phyloP scores from a whole-genome alignment of 2,113 vertebrate genomes.

The Eretmochelys imbricata region DNA sequence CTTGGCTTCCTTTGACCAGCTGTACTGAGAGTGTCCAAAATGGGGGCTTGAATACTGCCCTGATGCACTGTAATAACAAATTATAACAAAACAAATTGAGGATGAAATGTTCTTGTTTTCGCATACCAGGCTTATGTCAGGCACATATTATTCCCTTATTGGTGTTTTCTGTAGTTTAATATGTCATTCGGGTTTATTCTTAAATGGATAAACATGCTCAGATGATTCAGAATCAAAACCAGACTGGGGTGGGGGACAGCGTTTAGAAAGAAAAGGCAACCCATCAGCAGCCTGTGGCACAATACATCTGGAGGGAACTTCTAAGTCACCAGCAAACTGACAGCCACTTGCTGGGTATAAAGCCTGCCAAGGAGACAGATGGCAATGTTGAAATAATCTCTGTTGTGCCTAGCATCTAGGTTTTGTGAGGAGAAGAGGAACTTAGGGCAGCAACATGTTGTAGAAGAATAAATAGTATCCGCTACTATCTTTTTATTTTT shows the following conservation, averaged over 20 bases:
- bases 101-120: neutral
- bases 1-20: neutral
- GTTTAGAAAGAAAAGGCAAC: neutral
- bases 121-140: neutral
- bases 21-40: fast-evolving
- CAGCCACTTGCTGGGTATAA: conserved; percentile 6
- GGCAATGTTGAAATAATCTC: conserved; percentile 64
- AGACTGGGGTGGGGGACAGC: neutral
- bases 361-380: conserved; percentile 70
- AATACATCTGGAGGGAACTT: conserved; percentile 41
- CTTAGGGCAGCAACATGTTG: conserved; percentile 60
- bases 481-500: neutral
- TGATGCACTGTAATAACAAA: neutral
- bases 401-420: conserved; percentile 70
- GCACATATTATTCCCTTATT: neutral
- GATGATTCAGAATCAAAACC: neutral
- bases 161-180: neutral
- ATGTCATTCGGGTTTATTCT: neutral
- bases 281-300: conserved; percentile 32
- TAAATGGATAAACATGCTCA: neutral
- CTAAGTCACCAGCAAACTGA: conserved; percentile 50
- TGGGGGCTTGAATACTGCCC: fast-evolving
- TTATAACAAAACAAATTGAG: neutral
- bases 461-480: conserved; percentile 57
- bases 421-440: conserved; percentile 57